Percentiles rank a stretch among this genome's conserved stretches.
Conservation (phyloP, 2,888 invertebrate genomes). For the Lasioglossum villosulum region DNA sequence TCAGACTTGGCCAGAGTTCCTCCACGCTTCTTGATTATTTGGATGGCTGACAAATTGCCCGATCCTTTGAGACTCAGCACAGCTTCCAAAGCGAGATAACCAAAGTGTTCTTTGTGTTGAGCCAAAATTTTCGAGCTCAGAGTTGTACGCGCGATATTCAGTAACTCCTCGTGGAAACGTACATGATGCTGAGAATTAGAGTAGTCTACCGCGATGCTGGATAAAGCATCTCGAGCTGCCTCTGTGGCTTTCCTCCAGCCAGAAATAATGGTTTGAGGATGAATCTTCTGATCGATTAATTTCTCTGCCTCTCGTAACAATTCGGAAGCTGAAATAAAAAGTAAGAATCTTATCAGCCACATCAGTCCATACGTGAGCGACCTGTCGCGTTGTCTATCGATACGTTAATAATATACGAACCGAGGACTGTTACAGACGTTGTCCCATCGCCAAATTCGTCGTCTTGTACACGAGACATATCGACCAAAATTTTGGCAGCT, state of each 20-base stretch:
- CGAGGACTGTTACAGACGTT: conserved; percentile 98
- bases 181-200: conserved; percentile 88
- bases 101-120: conserved; percentile 98
- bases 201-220: conserved; percentile 92
- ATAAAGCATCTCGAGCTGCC: conserved; percentile 93
- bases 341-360: not conserved
- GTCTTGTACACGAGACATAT: conserved; percentile 99
- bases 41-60: conserved; percentile 97
- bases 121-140: conserved; percentile 98
- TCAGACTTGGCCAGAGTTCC: conserved; percentile 97
- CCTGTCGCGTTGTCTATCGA: too few relatives aligned
- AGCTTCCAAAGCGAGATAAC: conserved; percentile 97
- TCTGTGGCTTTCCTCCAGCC: conserved; percentile 97
- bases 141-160: conserved; percentile 99
- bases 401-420: conserved; percentile 82
- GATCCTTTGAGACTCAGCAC: conserved; percentile 97
- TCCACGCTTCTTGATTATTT: conserved; percentile 98
- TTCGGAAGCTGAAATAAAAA: conserved; percentile 91
- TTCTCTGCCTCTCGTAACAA: conserved; percentile 97
- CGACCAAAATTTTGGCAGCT: conserved; percentile 99
- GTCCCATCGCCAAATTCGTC: conserved; percentile 99
- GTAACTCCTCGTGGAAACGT: conserved; percentile 93
- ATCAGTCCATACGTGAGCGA: too few relatives aligned
- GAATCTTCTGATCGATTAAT: conserved; percentile 96
- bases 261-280: conserved; percentile 98